These are phyloP conservation scores for Germaria angustata DNA, from an alignment of 2,888 invertebrate genomes.

Conservation along the genomic window DNA sequence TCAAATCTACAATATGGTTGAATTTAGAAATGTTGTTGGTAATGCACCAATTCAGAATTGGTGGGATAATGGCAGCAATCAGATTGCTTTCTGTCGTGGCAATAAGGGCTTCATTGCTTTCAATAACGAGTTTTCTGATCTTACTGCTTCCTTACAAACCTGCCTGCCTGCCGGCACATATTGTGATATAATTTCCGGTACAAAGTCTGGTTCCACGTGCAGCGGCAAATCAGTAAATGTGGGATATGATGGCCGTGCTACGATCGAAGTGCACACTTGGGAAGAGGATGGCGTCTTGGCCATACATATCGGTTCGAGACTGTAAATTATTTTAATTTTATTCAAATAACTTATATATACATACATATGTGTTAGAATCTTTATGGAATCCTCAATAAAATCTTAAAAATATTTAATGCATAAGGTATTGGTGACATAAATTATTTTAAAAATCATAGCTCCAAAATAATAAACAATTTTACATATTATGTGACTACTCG, in stretches of 20 bases:
- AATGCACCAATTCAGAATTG: slow-evolving; percentile 83
- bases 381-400: too few species aligned
- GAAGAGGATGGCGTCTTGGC: slow-evolving; percentile 86
- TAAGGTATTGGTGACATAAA: too few species aligned
- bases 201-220: slow-evolving; percentile 77
- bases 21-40: slow-evolving; percentile 86
- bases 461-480: too few species aligned
- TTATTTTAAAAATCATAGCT: too few species aligned
- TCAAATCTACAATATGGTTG: slow-evolving; percentile 89
- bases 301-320: slow-evolving; percentile 82
- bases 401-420: too few species aligned
- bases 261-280: slow-evolving; percentile 69
- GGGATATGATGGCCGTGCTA: slow-evolving; percentile 73
- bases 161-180: slow-evolving; percentile 89
- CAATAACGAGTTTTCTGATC: slow-evolving; percentile 84
- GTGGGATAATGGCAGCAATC: slow-evolving; percentile 91
- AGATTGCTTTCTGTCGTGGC: slow-evolving; percentile 92
- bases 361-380: neutral
- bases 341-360: neutral
- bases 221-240: slow-evolving; percentile 74
- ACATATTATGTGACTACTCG: too few species aligned
- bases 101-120: slow-evolving; percentile 88
- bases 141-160: slow-evolving; percentile 83
- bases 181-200: slow-evolving; percentile 92
- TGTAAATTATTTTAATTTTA: slow-evolving; percentile 67